phyloP scores from a whole-genome alignment of 2,888 invertebrate species.

The Acleris cristana region DNA sequence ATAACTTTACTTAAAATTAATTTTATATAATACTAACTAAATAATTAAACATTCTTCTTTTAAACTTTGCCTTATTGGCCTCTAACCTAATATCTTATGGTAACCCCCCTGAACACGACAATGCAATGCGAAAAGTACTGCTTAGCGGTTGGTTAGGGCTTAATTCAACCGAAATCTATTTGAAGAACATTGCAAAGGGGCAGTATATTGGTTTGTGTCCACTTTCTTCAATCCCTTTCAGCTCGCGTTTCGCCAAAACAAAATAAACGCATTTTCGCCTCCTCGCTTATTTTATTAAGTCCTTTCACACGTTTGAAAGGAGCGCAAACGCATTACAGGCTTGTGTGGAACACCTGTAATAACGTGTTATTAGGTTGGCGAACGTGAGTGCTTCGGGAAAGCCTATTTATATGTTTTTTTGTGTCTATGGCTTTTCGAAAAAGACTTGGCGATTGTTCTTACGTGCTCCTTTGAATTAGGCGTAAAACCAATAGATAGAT shows the following conservation, averaged over 20 bases:
- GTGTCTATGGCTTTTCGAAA: conserved; percentile 17
- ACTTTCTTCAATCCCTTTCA: conserved; percentile 9
- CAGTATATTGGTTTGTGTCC: no score
- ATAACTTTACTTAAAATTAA: no score
- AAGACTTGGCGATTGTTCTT: neutral
- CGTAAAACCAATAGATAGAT: neutral
- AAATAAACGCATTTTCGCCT: conserved; percentile 30
- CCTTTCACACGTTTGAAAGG: conserved; percentile 40
- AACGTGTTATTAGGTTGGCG: conserved; percentile 32
- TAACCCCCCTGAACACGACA: no score
- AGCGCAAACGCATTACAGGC: conserved; percentile 31
- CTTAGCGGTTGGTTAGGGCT: no score
- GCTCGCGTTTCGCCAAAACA: conserved; percentile 9
- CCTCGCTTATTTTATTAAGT: conserved; percentile 51
- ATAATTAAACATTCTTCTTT: no score
- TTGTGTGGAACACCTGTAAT: conserved; percentile 28
- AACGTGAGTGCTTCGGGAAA: conserved; percentile 21
- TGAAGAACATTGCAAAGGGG: no score
- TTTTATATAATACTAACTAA: no score
- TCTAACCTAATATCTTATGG: no score
- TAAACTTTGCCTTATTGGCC: no score
- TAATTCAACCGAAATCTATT: no score
- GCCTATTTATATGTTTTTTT: conserved; percentile 15
- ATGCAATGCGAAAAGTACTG: no score
- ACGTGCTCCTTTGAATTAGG: neutral